Evolutionary conservation across 2,113 vertebrate genomes (phyloP), one percentile per base, ranked within the genome.

Genomic region (Muntiacus muntjak): DNA sequence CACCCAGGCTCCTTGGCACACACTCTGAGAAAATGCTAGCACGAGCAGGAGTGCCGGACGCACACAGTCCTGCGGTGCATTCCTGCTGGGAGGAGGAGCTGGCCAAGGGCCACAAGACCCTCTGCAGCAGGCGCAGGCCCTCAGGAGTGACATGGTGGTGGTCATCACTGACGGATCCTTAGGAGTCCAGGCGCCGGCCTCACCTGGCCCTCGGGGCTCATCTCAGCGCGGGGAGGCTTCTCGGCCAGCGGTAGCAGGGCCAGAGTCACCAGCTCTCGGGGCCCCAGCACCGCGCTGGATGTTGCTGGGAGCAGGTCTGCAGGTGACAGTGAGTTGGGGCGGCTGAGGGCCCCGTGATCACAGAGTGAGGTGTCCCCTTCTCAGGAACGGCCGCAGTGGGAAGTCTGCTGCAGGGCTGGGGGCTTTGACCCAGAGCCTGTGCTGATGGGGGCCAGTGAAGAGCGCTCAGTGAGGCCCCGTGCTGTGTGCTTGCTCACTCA

Each of bases 1-100:
- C 45, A 12, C 16, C 78, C 45, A 33, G 45, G 16, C 9, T 81
- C 16, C 78, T 52, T 17, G 16, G 28, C 45, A 11, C 0, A 5
- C 78, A 11, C 28, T 47, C 45, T 17, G 16, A 33, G 28, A 52
- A 21, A 33, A 47, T 6, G 17, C 28, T 19, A 6, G 8, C 4
- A 2, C 7, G 16, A n/a, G 47, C 47, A 33, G 9, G 19, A 50
- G 19, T 14, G 50, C 30, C 1, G 0, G 79, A 11, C 0, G 0
- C 79, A 4, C 6, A 1, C 30, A 2, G 50, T 54, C 79, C 79
- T 4, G 47, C 3, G 3, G 30, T 7, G 10, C 6, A 0, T 23
- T 14, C 33, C 50, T 14, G 50, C 50, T 2, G 12, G 71, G 1
- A 2, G 19, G 11, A 2, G 30, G 12, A 7, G 30, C 50, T 25